phyloP scores from a whole-genome alignment of 2,888 invertebrate species.

The Ptycholaimellus sp. region DNA sequence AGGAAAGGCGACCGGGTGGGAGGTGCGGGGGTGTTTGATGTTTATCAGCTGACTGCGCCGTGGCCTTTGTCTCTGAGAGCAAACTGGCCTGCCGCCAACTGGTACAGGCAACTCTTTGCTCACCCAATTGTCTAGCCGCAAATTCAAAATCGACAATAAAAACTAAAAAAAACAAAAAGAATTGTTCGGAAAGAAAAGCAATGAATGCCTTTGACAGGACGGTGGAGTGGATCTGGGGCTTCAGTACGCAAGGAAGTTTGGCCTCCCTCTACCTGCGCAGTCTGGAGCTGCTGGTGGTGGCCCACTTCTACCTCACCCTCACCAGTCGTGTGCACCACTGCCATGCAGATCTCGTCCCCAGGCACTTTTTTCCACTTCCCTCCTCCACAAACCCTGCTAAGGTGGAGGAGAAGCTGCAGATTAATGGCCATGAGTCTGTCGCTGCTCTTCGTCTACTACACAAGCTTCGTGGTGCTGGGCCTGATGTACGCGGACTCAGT shows the following conservation, averaged over 20 bases:
- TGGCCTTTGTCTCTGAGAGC: too few relatives aligned
- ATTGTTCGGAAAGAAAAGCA: too few relatives aligned
- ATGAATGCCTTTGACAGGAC: background rate
- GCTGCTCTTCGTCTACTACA: slow-evolving; percentile 4
- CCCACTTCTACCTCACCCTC: slow-evolving; percentile 4
- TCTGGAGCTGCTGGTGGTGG: slow-evolving; percentile 3
- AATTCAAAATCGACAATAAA: too few relatives aligned
- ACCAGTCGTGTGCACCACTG: background rate
- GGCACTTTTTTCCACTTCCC: background rate
- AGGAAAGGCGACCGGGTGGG: too few relatives aligned
- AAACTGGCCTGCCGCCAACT: too few relatives aligned
- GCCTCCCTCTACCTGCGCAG: slow-evolving; percentile 2
- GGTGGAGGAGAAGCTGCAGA: background rate
- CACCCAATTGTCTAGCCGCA: too few relatives aligned
- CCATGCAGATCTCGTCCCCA: background rate
- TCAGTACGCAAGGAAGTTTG: slow-evolving; percentile 2
- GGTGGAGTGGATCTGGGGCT: slow-evolving; percentile 3
- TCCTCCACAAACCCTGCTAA: background rate
- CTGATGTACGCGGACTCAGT: background rate
- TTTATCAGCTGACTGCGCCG: too few relatives aligned
- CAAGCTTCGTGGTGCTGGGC: slow-evolving; percentile 3
- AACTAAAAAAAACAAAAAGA: too few relatives aligned
- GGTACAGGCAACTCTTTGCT: too few relatives aligned
- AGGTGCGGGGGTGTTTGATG: too few relatives aligned
- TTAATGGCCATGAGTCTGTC: background rate